Percentiles rank a stretch among this genome's conserved stretches.
phyloP scores from a whole-genome alignment of 2,797 vertebrate genomes.

The Paedocypris micromegethes region DNA sequence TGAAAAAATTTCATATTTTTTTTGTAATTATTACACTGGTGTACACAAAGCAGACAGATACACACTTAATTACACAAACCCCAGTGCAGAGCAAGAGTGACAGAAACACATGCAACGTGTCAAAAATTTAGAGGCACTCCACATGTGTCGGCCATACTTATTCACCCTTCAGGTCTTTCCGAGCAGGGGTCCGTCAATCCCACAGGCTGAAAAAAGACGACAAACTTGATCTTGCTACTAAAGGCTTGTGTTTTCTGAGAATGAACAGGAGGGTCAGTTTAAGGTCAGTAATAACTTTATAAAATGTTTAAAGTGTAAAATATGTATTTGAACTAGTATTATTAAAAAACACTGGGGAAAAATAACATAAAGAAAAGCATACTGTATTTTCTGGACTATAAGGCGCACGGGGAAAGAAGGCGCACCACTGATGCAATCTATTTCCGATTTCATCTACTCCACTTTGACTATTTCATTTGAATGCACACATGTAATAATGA shows the following conservation, averaged over 20 bases:
- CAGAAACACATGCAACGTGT: conserved; percentile 65
- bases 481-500: no score
- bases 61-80: neutral
- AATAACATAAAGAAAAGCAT: no score
- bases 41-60: conserved; percentile 39
- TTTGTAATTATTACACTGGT: no score
- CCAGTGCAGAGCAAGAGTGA: conserved; percentile 57
- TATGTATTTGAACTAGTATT: no score
- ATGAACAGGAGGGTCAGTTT: conserved; percentile 46
- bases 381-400: no score
- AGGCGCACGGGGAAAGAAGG: no score
- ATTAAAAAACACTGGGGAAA: no score
- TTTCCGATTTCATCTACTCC: no score
- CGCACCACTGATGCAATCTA: no score
- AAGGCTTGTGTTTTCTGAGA: conserved; percentile 20
- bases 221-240: conserved; percentile 27
- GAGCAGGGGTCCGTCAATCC: conserved; percentile 65
- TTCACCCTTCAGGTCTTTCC: conserved; percentile 58
- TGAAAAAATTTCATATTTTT: no score
- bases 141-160: conserved; percentile 82
- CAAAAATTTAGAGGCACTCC: conserved; percentile 71
- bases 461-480: no score
- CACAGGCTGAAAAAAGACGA: conserved; percentile 37
- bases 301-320: no score
- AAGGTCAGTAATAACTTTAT: conserved; percentile 6